phyloP scores from a whole-genome alignment of 2,888 invertebrate genomes.

The Tipula confusa region DNA sequence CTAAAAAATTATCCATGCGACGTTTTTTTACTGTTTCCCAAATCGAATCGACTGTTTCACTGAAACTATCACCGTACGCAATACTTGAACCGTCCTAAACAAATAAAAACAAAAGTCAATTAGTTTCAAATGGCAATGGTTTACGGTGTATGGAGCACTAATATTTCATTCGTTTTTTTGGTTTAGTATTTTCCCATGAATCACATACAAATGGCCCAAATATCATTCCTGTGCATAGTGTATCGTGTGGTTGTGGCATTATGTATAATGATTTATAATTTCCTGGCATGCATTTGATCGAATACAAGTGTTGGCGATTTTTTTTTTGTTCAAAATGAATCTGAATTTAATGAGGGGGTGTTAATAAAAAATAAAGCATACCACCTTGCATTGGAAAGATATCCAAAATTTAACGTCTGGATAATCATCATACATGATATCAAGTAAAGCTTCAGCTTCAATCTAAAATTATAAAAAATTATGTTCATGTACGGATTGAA shows the following conservation, averaged over 20 bases:
- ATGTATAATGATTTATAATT: not conserved
- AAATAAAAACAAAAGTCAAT: not conserved
- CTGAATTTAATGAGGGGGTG: not conserved
- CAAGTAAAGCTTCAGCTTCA: constrained; percentile 79
- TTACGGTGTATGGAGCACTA: not conserved
- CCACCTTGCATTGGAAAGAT: constrained; percentile 79
- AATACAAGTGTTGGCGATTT: not conserved
- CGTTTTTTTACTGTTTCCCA: constrained; percentile 57
- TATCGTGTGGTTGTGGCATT: not conserved
- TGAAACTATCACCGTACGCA: constrained; percentile 77
- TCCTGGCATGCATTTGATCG: not conserved
- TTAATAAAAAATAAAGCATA: constrained; percentile 33
- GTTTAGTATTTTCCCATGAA: constrained; percentile 6
- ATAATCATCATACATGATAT: constrained; percentile 68
- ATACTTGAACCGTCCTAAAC: constrained; percentile 56
- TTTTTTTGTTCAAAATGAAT: not conserved
- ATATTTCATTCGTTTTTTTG: not conserved
- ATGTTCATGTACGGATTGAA: not conserved
- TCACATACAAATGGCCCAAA: not conserved
- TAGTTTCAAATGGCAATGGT: not conserved
- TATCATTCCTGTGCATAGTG: not conserved
- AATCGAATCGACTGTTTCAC: constrained; percentile 65
- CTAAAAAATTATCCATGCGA: constrained; percentile 68
- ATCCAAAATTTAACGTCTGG: constrained; percentile 80
- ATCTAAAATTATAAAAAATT: constrained; percentile 38